A percentile compares a stretch with the other conserved stretches of the same genome.
These are phyloP conservation scores for Butorides virescens DNA, from an alignment of 2,113 vertebrate species.

Conservation along the genomic window DNA sequence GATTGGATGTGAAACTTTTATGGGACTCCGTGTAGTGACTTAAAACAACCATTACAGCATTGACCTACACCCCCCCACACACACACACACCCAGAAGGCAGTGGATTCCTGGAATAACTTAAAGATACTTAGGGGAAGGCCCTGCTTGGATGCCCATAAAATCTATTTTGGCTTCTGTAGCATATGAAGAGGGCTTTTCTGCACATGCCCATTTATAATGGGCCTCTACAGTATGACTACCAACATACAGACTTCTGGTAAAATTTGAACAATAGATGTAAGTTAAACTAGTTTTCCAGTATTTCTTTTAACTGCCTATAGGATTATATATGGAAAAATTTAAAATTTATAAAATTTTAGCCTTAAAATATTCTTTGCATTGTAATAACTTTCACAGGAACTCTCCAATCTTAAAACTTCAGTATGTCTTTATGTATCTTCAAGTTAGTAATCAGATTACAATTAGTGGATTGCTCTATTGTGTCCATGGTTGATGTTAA, in stretches of 20 bases:
- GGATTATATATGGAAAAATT: neutral
- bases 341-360: neutral
- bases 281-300: neutral
- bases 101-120: neutral
- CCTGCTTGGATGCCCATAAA: neutral
- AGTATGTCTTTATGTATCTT: neutral
- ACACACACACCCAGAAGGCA: neutral
- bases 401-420: neutral
- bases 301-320: neutral
- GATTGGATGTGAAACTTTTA: neutral
- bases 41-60: neutral
- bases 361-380: neutral
- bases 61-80: neutral
- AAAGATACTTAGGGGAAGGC: neutral
- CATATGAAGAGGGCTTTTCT: neutral
- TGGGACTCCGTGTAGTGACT: neutral
- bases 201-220: neutral
- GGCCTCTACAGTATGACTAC: neutral
- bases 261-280: neutral
- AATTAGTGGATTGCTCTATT: slow-evolving; percentile 53
- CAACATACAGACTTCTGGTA: neutral
- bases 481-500: slow-evolving; percentile 61
- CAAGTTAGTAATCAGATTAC: neutral
- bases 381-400: neutral
- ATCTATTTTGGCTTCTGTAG: neutral